A percentile compares a stretch with the other conserved stretches of the same genome.
Evolutionary conservation across 2,113 vertebrate species (phyloP).

Genomic region (Mungos mungo): DNA sequence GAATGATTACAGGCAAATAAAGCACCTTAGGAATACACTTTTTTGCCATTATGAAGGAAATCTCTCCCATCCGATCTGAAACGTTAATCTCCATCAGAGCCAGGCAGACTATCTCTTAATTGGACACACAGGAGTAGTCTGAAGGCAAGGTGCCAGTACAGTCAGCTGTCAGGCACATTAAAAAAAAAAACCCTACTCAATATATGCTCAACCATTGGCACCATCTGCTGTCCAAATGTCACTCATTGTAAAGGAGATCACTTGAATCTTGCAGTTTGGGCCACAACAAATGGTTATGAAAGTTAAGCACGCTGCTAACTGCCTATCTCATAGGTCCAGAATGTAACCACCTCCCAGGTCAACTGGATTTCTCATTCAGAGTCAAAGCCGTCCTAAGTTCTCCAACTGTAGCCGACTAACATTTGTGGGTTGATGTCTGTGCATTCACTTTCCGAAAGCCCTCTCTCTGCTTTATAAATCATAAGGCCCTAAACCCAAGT

Average conservation of each 20-base stretch:
- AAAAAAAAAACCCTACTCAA: slow-evolving; percentile 8
- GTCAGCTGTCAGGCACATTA: slow-evolving; percentile 65
- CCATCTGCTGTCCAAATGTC: slow-evolving; percentile 68
- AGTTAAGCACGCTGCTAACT: background rate
- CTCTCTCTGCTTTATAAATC: background rate
- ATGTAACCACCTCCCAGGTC: background rate
- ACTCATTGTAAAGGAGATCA: background rate
- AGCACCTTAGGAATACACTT: background rate
- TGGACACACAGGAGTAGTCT: background rate
- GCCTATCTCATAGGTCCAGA: background rate
- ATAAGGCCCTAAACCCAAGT: accelerated
- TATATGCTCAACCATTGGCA: background rate
- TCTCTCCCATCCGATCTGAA: background rate
- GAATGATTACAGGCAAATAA: background rate
- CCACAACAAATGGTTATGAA: slow-evolving; percentile 19
- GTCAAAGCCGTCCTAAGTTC: background rate
- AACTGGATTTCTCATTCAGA: slow-evolving; percentile 25
- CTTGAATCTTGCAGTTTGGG: background rate
- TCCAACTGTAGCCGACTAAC: background rate
- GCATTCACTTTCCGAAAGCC: background rate
- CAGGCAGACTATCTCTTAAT: background rate
- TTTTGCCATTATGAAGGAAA: background rate
- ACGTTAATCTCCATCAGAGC: background rate
- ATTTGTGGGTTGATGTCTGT: background rate
- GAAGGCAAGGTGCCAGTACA: slow-evolving; percentile 1